These are phyloP conservation scores for Diarsia mendica DNA, from an alignment of 2,888 invertebrate genomes.

Conservation along the genomic window DNA sequence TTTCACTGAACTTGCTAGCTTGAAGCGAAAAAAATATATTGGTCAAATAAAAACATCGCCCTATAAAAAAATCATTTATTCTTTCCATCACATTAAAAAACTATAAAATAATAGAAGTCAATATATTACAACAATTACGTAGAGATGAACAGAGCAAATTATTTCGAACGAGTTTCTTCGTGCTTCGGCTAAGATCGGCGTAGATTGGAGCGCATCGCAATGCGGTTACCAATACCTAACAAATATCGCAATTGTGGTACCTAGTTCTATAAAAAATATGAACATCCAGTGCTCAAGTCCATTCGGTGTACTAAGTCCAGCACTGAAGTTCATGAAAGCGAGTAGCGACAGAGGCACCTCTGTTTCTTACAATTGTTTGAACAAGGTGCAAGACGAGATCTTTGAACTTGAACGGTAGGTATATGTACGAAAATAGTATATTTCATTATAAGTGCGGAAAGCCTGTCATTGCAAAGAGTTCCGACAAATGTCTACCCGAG, in stretches of 20 bases:
- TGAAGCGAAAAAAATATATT: too few species aligned
- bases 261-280: background rate
- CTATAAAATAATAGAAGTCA: constrained; percentile 45
- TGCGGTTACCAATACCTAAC: background rate
- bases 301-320: too few species aligned
- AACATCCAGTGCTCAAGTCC: background rate
- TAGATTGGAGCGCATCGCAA: background rate
- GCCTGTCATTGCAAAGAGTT: too few species aligned
- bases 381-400: background rate
- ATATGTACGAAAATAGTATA: too few species aligned
- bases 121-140: constrained; percentile 49
- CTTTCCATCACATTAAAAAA: constrained; percentile 40
- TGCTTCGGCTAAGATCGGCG: background rate
- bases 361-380: background rate
- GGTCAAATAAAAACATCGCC: constrained; percentile 2
- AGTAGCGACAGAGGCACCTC: background rate
- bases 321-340: background rate
- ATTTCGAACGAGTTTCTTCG: constrained; percentile 4
- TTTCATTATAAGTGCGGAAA: too few species aligned
- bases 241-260: background rate
- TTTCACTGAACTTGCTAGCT: too few species aligned
- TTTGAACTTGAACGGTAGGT: too few species aligned
- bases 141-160: constrained; percentile 14
- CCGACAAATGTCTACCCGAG: too few species aligned
- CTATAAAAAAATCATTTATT: constrained; percentile 47